A percentile compares a stretch with the other conserved stretches of the same genome.
phyloP scores from a whole-genome alignment of 2,888 invertebrate genomes.

The Pyrrhosoma nymphula region DNA sequence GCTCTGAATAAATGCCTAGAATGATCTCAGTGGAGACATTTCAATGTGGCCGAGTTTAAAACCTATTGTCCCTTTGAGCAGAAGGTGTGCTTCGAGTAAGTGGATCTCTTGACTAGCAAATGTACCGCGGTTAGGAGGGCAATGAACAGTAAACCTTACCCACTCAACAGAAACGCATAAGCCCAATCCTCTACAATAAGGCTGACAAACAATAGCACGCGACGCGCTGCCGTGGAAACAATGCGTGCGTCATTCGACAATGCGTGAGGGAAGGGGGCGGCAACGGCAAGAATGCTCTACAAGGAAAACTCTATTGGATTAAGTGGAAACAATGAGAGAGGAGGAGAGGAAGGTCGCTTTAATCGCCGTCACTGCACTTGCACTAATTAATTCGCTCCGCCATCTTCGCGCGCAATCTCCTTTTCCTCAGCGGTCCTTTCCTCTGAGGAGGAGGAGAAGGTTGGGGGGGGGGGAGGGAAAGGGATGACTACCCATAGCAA shows the following conservation, averaged over 20 bases:
- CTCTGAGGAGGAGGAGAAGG: no score
- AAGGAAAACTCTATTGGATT: neutral
- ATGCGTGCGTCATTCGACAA: neutral
- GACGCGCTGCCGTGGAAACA: neutral
- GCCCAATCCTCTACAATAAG: neutral
- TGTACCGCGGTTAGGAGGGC: neutral
- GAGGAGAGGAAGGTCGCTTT: neutral
- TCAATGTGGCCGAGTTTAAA: no score
- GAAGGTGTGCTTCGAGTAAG: no score
- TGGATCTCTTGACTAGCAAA: neutral
- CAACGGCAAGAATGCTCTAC: neutral
- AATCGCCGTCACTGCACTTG: neutral
- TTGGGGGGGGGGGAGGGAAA: neutral
- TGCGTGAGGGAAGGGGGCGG: neutral
- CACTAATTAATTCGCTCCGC: neutral
- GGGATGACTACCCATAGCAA: neutral
- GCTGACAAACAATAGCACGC: neutral
- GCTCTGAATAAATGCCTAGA: no score
- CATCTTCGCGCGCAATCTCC: neutral
- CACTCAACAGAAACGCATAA: neutral
- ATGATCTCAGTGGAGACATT: no score
- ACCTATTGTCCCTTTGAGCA: no score
- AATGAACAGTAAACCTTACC: neutral
- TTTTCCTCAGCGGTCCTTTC: neutral
- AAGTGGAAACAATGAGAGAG: constrained; percentile 19